phyloP scores from a whole-genome alignment of 2,797 vertebrate species.

The Cirrhinus mrigala region DNA sequence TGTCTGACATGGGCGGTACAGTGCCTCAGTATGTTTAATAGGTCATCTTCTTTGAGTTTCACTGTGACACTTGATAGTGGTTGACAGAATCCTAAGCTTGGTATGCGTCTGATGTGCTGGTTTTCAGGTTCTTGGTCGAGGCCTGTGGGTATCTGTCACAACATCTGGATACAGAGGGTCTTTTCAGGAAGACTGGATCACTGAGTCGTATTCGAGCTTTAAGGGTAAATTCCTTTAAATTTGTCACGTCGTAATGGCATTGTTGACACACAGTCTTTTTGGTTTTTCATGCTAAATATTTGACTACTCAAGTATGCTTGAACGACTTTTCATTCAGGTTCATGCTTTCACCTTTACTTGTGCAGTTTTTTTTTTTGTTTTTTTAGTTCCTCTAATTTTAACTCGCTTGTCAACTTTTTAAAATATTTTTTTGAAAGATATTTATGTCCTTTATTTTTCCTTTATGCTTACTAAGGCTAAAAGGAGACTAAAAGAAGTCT shows the following conservation, averaged over 20 bases:
- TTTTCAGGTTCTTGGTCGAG: slow-evolving; percentile 71
- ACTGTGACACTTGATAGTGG: neutral
- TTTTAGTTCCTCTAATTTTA: neutral
- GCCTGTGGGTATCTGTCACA: slow-evolving; percentile 68
- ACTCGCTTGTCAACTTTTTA: neutral
- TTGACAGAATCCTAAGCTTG: neutral
- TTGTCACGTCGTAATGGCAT: neutral
- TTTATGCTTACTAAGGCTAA: neutral
- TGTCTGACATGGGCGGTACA: slow-evolving; percentile 56
- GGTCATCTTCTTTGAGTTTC: neutral
- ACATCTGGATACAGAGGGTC: slow-evolving; percentile 71
- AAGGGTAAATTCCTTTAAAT: slow-evolving; percentile 63
- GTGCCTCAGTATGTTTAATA: slow-evolving; percentile 63
- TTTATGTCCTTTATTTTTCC: too few relatives aligned
- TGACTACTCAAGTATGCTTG: too few relatives aligned
- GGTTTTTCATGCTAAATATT: neutral
- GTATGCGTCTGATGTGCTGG: neutral
- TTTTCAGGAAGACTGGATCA: slow-evolving; percentile 76
- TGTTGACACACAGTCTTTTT: neutral
- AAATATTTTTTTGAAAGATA: too few relatives aligned
- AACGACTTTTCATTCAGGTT: neutral
- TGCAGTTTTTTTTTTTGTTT: too few relatives aligned
- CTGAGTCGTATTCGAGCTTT: slow-evolving; percentile 70
- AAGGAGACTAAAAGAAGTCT: neutral
- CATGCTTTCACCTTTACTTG: neutral